phyloP scores from a whole-genome alignment of 2,888 invertebrate species.

The Lycophotia porphyrea region DNA sequence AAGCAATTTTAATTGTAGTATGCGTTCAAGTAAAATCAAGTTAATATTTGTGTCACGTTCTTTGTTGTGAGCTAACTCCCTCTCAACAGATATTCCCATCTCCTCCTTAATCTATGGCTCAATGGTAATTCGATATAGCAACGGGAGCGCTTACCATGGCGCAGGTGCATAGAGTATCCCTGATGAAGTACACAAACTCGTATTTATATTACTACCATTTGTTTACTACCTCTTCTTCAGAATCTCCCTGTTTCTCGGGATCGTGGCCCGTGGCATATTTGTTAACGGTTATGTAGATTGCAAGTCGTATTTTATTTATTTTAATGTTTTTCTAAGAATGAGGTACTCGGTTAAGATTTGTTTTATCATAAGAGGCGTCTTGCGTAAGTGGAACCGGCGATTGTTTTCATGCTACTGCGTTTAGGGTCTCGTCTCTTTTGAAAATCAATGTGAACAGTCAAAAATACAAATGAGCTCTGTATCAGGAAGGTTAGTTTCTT shows the following conservation, averaged over 20 bases:
- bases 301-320: slow-evolving; percentile 50
- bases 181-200: slow-evolving; percentile 53
- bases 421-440: not conserved
- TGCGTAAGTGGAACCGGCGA: slow-evolving; percentile 30
- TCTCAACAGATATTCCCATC: slow-evolving; percentile 15
- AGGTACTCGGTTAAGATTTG: slow-evolving; percentile 24
- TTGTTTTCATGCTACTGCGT: slow-evolving; percentile 27
- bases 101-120: slow-evolving; percentile 56
- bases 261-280: slow-evolving; percentile 47
- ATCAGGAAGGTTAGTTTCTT: not conserved
- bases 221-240: slow-evolving; percentile 47
- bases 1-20: not conserved
- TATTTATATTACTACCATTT: slow-evolving; percentile 58
- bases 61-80: not conserved
- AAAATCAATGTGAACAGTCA: not conserved
- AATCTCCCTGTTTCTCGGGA: slow-evolving; percentile 59
- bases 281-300: slow-evolving; percentile 63
- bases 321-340: slow-evolving; percentile 59
- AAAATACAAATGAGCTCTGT: not conserved
- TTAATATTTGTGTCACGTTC: not conserved
- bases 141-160: slow-evolving; percentile 63
- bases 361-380: slow-evolving; percentile 30
- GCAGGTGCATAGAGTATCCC: slow-evolving; percentile 67
- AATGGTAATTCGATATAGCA: slow-evolving; percentile 62
- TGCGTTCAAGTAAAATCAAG: not conserved